Conservation (phyloP, 1,140 invertebrate species). For the Dolichoris vasculosae region DNA sequence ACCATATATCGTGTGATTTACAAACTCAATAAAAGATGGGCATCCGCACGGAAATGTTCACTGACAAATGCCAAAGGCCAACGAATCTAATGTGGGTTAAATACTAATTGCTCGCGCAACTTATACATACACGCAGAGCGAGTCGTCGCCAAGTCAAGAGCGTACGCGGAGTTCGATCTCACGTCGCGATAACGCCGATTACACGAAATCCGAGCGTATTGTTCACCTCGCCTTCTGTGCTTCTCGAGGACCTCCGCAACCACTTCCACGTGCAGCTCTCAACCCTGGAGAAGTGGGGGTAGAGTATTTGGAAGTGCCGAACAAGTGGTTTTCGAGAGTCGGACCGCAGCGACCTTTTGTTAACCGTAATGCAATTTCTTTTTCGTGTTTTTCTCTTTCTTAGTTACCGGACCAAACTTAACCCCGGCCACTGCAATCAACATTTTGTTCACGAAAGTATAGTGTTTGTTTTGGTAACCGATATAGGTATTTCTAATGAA, state of each 20-base stretch:
- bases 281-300: background rate
- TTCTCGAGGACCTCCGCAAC: constrained; percentile 17
- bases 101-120: constrained; percentile 60
- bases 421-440: background rate
- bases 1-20: constrained; percentile 30
- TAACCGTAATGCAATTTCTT: background rate
- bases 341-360: constrained; percentile 9
- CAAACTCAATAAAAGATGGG: constrained; percentile 29
- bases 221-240: constrained; percentile 50
- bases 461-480: background rate
- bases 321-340: constrained; percentile 29
- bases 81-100: constrained; percentile 65
- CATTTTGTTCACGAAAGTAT: background rate
- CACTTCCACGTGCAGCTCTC: background rate
- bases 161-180: constrained; percentile 50
- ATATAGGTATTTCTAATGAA: background rate
- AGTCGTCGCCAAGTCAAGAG: background rate
- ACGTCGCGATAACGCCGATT: constrained; percentile 57
- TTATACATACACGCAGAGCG: background rate
- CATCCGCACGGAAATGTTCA: constrained; percentile 41
- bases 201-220: constrained; percentile 59
- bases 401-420: background rate
- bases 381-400: background rate
- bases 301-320: constrained; percentile 13
- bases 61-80: constrained; percentile 55